Base-by-base conservation (phyloP, 2,888 invertebrate species). In the Amphipyra berbera region DNA sequence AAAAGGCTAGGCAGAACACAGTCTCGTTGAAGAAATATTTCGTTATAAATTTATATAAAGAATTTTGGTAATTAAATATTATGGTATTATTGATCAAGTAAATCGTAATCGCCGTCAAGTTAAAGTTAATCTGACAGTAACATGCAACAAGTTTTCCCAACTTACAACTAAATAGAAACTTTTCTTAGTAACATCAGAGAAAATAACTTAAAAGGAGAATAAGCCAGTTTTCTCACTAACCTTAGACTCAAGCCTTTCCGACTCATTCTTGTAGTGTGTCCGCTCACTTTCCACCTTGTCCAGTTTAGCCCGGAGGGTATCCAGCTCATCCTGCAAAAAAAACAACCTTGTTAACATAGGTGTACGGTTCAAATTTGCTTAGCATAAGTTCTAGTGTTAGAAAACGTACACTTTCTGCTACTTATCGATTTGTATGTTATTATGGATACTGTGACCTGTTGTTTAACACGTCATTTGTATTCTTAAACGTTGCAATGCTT, bases 241-340 rank as follows among this genome's bases (percentile, higher is more conserved):
- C 97, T 98, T 98, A 64, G 97, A 96, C 91, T 99, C 99, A 78
- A 99, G 95, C 92, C 97, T 97, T 85, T 98, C 98, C 85, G 97
- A 98, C 86, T 98, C 97, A 87, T 97, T 97, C 93, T 98, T 98
- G 88, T 98, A 96, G 80, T 97, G 96, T 79, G 96, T 96, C 79
- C 98, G 96, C 88, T 99, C 99, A 83, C 96, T 96, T 88, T 99
- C 99, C 82, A 98, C 93, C 90, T 98, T 98, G 75, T 98, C 98
- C 85, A 98, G 95, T 92, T 98, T 98, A 48, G 96, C 89, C 82
- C 97, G 97, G 76, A 99, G 94, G 53, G 96, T 95, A 81, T 98
- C 97, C 87, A 99, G 92, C 92, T 99, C 99, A 86, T 98, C 98
- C 97, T 98, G 95, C 71, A 83, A 88, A 80, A n/a, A 72, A 63